Base-by-base conservation (phyloP, 1,140 invertebrate genomes). In the Apolygus lucorum region DNA sequence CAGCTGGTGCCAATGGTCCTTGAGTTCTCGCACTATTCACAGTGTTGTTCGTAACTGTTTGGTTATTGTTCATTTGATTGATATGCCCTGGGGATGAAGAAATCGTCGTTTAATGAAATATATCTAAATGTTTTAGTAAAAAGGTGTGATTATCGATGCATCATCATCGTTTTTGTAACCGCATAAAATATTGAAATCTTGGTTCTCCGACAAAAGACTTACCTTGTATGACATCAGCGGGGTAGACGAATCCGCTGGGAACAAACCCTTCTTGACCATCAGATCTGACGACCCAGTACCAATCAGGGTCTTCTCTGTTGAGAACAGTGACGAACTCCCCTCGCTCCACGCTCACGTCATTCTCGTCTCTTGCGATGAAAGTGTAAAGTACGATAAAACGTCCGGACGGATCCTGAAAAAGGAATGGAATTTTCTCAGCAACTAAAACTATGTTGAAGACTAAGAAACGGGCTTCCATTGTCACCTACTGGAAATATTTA, bases 221-320 rank as follows among this genome's bases (percentile, higher is more conserved):
- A 86, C 86, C 83, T 83, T 91, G 88, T 67, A 90, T 85, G 34
- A 91, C 89, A 80, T 90, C 87, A 52, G 88, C 91, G 2, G 92
- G 92, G 82, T 94, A 96, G 0, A 96, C 90, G 79, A 95, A 96
- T n/a, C 90, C 92, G 28, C 90, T 90, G 4, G 95, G 95, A 28
- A 97, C 93, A 79, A 98, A 98, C 13, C 95, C 95, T 81, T 97
- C 95, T 76, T 94, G 90, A 0, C 92, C 92, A 78, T 96, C 92
- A 74, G 89, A 91, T 70, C 91, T 84, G 24, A 94, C 86, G 49
- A 97, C 91, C 95, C 94, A 97, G 77, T 91, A 95, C 95, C 95
- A 96, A 78, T 96, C 92, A 0, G 91, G 89, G 81, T 96, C 95
- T 78, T 96, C 93, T 74, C 90, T 84, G 80, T 97, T 98, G 13